Percentiles rank a stretch among this genome's conserved stretches.
phyloP scores from a whole-genome alignment of 2,797 vertebrate genomes.

The Semotilus atromaculatus region DNA sequence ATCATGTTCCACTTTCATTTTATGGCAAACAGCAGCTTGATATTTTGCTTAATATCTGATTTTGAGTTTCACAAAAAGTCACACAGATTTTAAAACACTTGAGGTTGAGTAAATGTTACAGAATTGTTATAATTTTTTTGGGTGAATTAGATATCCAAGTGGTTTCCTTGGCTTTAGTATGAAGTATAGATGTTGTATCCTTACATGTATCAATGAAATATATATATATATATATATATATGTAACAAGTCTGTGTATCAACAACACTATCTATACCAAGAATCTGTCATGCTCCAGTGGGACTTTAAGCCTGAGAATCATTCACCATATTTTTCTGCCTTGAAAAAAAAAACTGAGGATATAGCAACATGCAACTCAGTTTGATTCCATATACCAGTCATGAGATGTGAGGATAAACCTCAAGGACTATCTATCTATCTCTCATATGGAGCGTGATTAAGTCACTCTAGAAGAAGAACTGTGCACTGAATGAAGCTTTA shows the following conservation, averaged over 20 bases:
- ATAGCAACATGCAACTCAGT: slow-evolving; percentile 14
- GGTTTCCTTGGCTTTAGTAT: not conserved
- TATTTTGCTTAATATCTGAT: not conserved
- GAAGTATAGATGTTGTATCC: not conserved
- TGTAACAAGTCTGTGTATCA: slow-evolving; percentile 1
- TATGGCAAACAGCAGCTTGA: not conserved
- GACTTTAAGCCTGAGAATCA: not conserved
- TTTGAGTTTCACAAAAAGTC: not conserved
- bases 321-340: slow-evolving; percentile 8
- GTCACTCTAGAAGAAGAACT: slow-evolving; percentile 30
- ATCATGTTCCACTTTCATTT: not conserved
- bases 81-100: not conserved
- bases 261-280: not conserved
- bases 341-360: slow-evolving; percentile 28
- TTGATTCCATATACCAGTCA: not conserved
- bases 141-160: not conserved
- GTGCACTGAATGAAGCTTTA: slow-evolving; percentile 16
- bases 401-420: slow-evolving; percentile 9
- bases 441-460: not conserved
- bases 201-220: not conserved
- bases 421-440: slow-evolving; percentile 8
- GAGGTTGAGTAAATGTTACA: not conserved
- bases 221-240: too few species aligned
- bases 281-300: not conserved
- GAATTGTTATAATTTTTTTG: not conserved